Evolutionary conservation across 2,797 vertebrate genomes (phyloP).

Genomic region (Acrocephalus scirpaceus): DNA sequence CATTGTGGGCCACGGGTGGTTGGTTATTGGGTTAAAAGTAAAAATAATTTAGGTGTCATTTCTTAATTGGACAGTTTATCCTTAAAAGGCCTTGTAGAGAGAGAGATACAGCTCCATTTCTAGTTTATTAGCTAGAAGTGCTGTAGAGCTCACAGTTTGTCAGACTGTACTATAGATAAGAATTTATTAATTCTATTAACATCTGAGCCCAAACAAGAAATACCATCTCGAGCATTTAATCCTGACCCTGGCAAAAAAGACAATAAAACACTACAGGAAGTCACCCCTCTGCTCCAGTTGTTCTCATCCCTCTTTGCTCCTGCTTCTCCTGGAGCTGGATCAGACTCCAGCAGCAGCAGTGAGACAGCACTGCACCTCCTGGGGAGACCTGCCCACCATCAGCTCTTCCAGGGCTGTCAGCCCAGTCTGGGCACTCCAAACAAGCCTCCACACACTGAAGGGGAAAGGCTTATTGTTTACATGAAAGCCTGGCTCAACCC

Average conservation of each 20-base stretch:
- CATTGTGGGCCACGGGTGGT: background rate
- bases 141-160: background rate
- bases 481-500: background rate
- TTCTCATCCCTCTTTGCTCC: background rate
- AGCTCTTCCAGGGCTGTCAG: background rate
- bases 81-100: background rate
- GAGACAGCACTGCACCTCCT: rapidly evolving
- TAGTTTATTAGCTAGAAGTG: background rate
- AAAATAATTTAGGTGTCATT: background rate
- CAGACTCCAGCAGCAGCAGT: background rate
- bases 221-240: background rate
- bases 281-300: background rate
- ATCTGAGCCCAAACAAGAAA: background rate
- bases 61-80: background rate
- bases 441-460: background rate
- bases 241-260: background rate
- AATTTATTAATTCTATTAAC: background rate
- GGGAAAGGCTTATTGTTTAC: background rate
- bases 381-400: background rate
- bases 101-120: background rate
- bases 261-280: background rate
- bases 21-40: background rate
- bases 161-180: background rate
- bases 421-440: no score
- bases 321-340: background rate